Base-by-base conservation (phyloP, 2,888 invertebrate genomes). In the Neoascia interrupta region DNA sequence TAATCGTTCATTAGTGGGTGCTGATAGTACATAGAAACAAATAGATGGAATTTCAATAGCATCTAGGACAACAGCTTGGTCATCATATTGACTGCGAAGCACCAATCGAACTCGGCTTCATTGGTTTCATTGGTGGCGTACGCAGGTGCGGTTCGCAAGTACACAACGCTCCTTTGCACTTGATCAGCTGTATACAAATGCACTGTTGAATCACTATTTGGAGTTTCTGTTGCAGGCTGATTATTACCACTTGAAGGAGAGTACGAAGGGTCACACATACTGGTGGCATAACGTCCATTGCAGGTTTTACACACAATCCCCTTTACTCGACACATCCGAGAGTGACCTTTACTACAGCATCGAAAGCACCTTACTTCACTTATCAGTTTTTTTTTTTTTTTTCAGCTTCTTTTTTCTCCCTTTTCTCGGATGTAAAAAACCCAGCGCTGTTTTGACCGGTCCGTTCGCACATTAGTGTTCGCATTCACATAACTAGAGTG, bases 111-210 rank as follows among this genome's bases (percentile, higher is more conserved):
- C 68, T 26, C 21, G 31, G n/a, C 51, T 61, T 11, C 54, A 54
- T 0, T 53, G 0, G 23, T 10, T 68, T 56, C 39, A 49, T 18
- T 39, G 11, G 23, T 39, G 8, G 36, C 45, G 23, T 54, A 45
- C 3, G 53, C 74, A 13, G 23, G 53, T 13, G 64, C 58, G 13
- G 64, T 73, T 58, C 66, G 51, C 13, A 73, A 58, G 41, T 54
- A 72, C 10, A 53, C 43, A 13, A 36, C 11, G 19, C 49, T 43
- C 10, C 6, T 23, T 15, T 47, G 28, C 16, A n/a, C 28, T 5
- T 5, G 8, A 8, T 28, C 28, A 1, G 26, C 10, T 1, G 47
- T 16, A 16, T 47, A 47, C 5, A 47, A 15, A 13, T 28, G 26
- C n/a, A 47, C 10, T 5, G 16, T 28, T 2, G 10, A 19, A 11